Percentiles rank a stretch among this genome's conserved stretches.
Evolutionary conservation across 2,888 invertebrate species (phyloP).

Genomic region (Lottia scabra): DNA sequence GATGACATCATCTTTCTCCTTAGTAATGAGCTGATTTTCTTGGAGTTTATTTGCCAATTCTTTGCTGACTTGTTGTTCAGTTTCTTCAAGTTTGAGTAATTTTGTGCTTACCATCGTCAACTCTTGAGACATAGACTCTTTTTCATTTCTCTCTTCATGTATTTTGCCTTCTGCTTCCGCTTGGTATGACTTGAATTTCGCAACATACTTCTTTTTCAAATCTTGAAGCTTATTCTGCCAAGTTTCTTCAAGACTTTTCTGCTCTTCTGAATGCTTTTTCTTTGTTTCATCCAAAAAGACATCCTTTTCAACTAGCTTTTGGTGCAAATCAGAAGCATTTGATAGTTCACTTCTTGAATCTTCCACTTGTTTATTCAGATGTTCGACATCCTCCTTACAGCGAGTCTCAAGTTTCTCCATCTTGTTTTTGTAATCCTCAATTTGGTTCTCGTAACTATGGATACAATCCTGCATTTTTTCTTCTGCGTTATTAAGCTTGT

Average conservation of each 20-base stretch:
- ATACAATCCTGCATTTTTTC: slow-evolving; percentile 57
- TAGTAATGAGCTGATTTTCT: slow-evolving; percentile 23
- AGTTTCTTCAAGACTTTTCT: slow-evolving; percentile 37
- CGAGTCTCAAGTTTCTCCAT: slow-evolving; percentile 43
- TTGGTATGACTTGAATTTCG: slow-evolving; percentile 56
- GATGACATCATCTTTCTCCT: slow-evolving; percentile 26
- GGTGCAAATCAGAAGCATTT: slow-evolving; percentile 26
- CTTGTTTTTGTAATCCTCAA: slow-evolving; percentile 47
- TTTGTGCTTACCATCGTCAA: slow-evolving; percentile 53
- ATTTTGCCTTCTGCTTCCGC: slow-evolving; percentile 28
- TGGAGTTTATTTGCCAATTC: slow-evolving; percentile 24
- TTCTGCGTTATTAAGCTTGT: slow-evolving; percentile 52
- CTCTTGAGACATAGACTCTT: slow-evolving; percentile 48
- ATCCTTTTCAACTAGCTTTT: slow-evolving; percentile 46
- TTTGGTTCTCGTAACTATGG: slow-evolving; percentile 53
- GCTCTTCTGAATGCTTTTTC: slow-evolving; percentile 34
- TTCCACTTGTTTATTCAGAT: slow-evolving; percentile 50
- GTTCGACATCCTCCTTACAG: slow-evolving; percentile 43
- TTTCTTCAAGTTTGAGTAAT: slow-evolving; percentile 50
- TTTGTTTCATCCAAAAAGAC: slow-evolving; percentile 29
- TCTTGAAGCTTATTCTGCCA: slow-evolving; percentile 49
- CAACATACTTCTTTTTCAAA: slow-evolving; percentile 53
- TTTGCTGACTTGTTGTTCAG: slow-evolving; percentile 29
- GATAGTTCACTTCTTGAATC: slow-evolving; percentile 39
- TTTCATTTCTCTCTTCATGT: slow-evolving; percentile 37